These are phyloP conservation scores for Iphiclides podalirius DNA, from an alignment of 2,888 invertebrate genomes.

Conservation along the genomic window DNA sequence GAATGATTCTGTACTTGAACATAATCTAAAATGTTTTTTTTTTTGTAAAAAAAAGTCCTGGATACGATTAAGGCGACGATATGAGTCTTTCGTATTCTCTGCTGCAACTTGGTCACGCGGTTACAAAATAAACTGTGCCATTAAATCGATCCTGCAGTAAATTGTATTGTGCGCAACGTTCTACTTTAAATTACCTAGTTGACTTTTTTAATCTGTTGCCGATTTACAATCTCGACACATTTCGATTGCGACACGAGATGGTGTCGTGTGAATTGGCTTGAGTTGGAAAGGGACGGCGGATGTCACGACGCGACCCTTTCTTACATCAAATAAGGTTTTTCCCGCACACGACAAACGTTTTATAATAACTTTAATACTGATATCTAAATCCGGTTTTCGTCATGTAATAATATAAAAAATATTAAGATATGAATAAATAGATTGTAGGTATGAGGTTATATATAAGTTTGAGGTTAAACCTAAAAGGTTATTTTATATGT, in stretches of 20 bases:
- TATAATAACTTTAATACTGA: constrained; percentile 18
- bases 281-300: constrained; percentile 9
- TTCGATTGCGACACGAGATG: constrained; percentile 8
- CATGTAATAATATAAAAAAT: too few species aligned
- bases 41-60: too few species aligned
- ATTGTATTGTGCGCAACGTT: constrained; percentile 1
- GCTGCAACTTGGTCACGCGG: not conserved
- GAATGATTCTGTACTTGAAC: too few species aligned
- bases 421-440: too few species aligned
- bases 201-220: constrained; percentile 18
- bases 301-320: constrained; percentile 20
- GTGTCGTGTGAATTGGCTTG: too few species aligned
- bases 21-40: too few species aligned
- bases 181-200: constrained; percentile 15
- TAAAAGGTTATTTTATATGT: too few species aligned
- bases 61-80: too few species aligned
- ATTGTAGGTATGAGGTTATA: too few species aligned
- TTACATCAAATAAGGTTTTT: constrained; percentile 18
- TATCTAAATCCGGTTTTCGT: too few species aligned
- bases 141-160: not conserved
- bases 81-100: too few species aligned
- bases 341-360: constrained; percentile 8
- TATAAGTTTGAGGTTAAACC: too few species aligned
- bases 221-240: constrained; percentile 19
- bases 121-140: not conserved